phyloP scores from a whole-genome alignment of 2,797 vertebrate genomes.

The Pagetopsis macropterus region DNA sequence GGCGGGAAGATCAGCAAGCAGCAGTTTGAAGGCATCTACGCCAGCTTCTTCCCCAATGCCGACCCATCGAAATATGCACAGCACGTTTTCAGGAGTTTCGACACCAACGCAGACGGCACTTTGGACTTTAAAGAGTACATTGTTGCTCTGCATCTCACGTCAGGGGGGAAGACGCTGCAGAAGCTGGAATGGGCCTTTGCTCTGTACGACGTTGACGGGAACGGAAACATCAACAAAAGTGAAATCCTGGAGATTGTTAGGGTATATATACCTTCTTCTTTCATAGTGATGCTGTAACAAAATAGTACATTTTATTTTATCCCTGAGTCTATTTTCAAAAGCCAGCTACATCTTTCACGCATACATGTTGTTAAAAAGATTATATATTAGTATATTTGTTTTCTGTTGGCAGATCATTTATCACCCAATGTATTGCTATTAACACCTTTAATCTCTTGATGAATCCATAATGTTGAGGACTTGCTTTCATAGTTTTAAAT shows the following conservation, averaged over 20 bases:
- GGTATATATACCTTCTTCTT: conserved; percentile 71
- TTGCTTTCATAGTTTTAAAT: background rate
- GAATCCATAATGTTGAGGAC: background rate
- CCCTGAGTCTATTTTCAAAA: background rate
- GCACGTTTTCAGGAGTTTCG: conserved; percentile 96
- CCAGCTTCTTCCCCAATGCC: conserved; percentile 91
- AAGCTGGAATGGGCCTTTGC: conserved; percentile 97
- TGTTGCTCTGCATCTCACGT: conserved; percentile 93
- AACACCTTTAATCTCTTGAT: background rate
- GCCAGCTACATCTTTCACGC: background rate
- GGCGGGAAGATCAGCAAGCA: conserved; percentile 87
- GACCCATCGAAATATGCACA: conserved; percentile 90
- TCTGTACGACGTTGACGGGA: conserved; percentile 93
- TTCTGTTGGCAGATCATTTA: background rate
- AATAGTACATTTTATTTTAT: too few relatives aligned
- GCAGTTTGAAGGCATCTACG: conserved; percentile 93
- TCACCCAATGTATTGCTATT: background rate
- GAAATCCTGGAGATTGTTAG: conserved; percentile 92
- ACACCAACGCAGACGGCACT: conserved; percentile 91
- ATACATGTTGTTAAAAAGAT: background rate
- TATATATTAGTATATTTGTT: background rate
- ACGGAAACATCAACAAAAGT: conserved; percentile 91
- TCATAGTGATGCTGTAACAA: background rate
- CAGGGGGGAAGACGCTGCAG: conserved; percentile 87
- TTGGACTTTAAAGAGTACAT: conserved; percentile 96